Base-by-base conservation (phyloP, 2,888 invertebrate species). In the Oligia fasciuncula region DNA sequence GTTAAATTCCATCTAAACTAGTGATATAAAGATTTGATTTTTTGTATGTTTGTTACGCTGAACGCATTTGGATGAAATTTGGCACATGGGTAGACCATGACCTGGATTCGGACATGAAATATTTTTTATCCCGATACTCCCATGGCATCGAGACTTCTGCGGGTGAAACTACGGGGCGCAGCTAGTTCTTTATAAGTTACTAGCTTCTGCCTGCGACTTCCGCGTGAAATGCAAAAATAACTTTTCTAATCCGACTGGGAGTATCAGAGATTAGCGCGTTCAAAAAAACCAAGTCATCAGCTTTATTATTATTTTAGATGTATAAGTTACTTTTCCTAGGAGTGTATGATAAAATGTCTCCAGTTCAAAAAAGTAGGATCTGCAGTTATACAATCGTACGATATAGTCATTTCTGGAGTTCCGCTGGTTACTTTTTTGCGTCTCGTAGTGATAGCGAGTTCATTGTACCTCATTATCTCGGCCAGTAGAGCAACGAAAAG, bases 381-480 rank as follows among this genome's bases (percentile, higher is more conserved):
- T 68, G 43, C 43, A 68, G 9, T 43, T 67, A 17, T 8, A 35
- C 3, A 63, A 63, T 63, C 63, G 9, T 63, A 63, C 62, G 17
- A 35, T 63, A 6, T 9, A 29, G 46, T 62, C 0, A 49, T 73
- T 14, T 40, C 3, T 46, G n/a, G 17, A 60, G 29, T 29, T 54
- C 2, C 5, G 14, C n/a, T 51, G 29, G 46, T 70, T 70, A 46
- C 13, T 23, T 67, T 66, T 80, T 74, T 46, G 49, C 19, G 40
- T 72, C 13, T 73, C 6, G 40, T 71, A 2, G 40, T 51, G 73
- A 83, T 85, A 80, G 17, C 19, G 60, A 85, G 83, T 80, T 74
- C 85, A 74, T 23, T 63, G 85, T 14, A 71, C 75, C 35, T 14
- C 2, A 29, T 46, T 75, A 63, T 83, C 43, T 73, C 49, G 79